Percentiles rank a stretch among this genome's conserved stretches.
Conservation (phyloP, 2,888 invertebrate genomes). For the Tribolium freemani region DNA sequence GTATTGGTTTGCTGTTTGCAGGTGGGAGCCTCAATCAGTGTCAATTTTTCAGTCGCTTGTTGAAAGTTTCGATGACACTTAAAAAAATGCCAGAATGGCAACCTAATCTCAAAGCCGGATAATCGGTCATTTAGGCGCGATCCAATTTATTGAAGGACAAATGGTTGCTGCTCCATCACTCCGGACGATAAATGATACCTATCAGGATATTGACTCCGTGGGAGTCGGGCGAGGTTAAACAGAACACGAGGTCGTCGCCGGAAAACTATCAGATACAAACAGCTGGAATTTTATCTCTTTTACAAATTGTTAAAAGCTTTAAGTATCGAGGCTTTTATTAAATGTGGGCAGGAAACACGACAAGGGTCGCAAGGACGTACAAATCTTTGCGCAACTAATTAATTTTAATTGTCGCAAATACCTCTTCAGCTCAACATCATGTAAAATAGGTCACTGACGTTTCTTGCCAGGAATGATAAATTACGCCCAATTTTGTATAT, state of each 20-base stretch:
- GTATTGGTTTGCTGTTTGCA: background rate
- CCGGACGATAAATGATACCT: slow-evolving; percentile 27
- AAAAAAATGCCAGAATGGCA: background rate
- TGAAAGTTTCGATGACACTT: background rate
- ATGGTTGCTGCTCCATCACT: slow-evolving; percentile 24
- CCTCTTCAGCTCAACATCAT: background rate
- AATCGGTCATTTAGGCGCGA: slow-evolving; percentile 23
- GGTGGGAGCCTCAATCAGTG: no score
- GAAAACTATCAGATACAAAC: background rate
- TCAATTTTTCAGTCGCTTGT: background rate
- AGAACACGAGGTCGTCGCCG: slow-evolving; percentile 1
- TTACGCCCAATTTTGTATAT: background rate
- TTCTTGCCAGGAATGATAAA: slow-evolving; percentile 14
- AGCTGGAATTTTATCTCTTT: slow-evolving; percentile 1
- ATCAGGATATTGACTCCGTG: slow-evolving; percentile 24
- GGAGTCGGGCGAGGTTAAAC: slow-evolving; percentile 20
- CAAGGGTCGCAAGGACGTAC: background rate
- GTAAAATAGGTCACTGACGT: slow-evolving; percentile 1
- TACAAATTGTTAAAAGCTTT: background rate
- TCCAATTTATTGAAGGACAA: slow-evolving; percentile 25
- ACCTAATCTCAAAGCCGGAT: background rate
- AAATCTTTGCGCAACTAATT: background rate
- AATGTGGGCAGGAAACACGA: no score
- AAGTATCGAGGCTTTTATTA: background rate
- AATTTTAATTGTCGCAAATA: background rate